A percentile compares a stretch with the other conserved stretches of the same genome.
These are phyloP conservation scores for Plodia interpunctella DNA, from an alignment of 1,140 invertebrate genomes.

Conservation along the genomic window DNA sequence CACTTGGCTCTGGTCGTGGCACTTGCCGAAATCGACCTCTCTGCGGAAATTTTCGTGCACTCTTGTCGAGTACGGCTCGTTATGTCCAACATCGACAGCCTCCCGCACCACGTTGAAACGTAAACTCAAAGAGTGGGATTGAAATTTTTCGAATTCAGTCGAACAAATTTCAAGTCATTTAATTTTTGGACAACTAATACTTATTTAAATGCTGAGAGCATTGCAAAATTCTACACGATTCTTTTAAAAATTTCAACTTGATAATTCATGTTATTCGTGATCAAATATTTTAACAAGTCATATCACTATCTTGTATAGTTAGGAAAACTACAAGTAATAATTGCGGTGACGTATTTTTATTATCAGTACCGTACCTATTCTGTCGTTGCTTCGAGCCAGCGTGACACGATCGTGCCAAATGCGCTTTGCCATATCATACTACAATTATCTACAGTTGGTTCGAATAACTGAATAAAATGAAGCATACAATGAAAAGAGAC, in stretches of 20 bases:
- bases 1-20: constrained; percentile 24
- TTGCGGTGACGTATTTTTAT: not conserved
- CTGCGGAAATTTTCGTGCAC: constrained; percentile 32
- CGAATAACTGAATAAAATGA: constrained; percentile 4
- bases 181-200: too few species aligned
- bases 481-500: not conserved
- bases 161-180: not conserved
- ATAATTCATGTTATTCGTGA: not conserved
- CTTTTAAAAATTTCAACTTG: too few species aligned
- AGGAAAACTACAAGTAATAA: constrained; percentile 2
- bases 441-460: constrained; percentile 5
- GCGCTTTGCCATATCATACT: not conserved
- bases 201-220: too few species aligned
- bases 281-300: not conserved
- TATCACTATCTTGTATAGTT: not conserved
- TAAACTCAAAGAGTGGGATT: too few species aligned
- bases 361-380: not conserved
- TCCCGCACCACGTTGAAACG: too few species aligned
- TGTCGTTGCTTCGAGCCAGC: not conserved
- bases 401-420: not conserved
- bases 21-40: constrained; percentile 54
- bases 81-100: not conserved
- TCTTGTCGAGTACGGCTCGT: constrained; percentile 17
- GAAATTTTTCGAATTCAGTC: too few species aligned
- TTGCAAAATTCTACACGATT: too few species aligned